Evolutionary conservation across 2,113 vertebrate genomes (phyloP).

Genomic region (Callionymus lyra): DNA sequence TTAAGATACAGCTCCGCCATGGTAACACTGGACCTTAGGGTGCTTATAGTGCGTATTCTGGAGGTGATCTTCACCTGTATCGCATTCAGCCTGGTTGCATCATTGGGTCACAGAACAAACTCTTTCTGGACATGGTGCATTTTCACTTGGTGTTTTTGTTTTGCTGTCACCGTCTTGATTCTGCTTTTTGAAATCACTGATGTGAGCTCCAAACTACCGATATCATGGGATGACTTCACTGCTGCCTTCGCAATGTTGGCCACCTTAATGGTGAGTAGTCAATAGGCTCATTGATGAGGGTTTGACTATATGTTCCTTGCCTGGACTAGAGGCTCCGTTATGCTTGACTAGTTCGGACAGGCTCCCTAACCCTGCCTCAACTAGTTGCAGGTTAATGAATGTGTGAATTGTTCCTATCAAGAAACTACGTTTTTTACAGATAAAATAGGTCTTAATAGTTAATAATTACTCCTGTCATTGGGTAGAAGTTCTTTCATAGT

Average conservation of each 20-base stretch:
- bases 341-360: too few species aligned
- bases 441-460: too few species aligned
- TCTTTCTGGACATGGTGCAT: constrained; percentile 73
- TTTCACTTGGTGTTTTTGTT: constrained; percentile 83
- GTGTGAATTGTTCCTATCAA: too few species aligned
- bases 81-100: constrained; percentile 76
- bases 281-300: not conserved
- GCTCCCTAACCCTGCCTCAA: too few species aligned
- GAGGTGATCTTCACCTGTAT: constrained; percentile 69
- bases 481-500: too few species aligned
- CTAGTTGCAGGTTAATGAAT: too few species aligned
- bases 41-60: constrained; percentile 64
- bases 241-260: constrained; percentile 77
- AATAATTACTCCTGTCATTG: too few species aligned
- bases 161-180: constrained; percentile 67
- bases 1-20: constrained; percentile 3
- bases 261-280: constrained; percentile 63
- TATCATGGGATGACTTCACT: constrained; percentile 84
- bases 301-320: constrained; percentile 1
- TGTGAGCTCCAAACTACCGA: constrained; percentile 51
- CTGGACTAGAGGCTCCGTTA: too few species aligned
- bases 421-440: too few species aligned
- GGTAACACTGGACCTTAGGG: constrained; percentile 31
- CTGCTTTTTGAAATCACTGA: constrained; percentile 67
- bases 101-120: fast-evolving